Base-by-base conservation (phyloP, 2,797 vertebrate genomes). In the Aeoliscus strigatus region DNA sequence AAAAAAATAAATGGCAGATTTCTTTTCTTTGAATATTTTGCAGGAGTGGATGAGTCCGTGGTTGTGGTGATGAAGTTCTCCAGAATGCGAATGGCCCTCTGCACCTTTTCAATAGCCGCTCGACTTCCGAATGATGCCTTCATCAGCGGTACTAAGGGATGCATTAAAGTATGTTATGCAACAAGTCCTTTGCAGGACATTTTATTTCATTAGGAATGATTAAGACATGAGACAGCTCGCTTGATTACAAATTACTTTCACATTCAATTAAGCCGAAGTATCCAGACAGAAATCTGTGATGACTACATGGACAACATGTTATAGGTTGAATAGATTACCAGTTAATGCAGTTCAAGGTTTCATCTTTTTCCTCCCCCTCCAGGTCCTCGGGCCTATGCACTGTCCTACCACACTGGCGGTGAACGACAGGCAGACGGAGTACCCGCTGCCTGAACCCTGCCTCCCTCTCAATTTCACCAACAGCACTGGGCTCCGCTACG, bases 61-160 rank as follows among this genome's bases (percentile, higher is more conserved):
- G 84, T 83, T 0, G 79, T 89, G 32, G 71, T 86, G 2, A 82
- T 90, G 49, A 87, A 82, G 62, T 91, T 89, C 59, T 83, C 87
- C 3, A 57, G 82, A 12, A 89, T 83, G 13, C 72, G 84, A 21
- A 81, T 90, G 2, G 77, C 75, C 1, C 63, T 75, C 28, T 86
- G 89, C 12, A 60, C 74, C 9, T 86, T 80, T 41, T 86, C 73
- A 34, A 77, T 91, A 12, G 51, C 70, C 6, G 31, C 75, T 1
- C 0, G 14, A 5, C 79, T 91, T 26, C 51, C 69, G 28, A 90
- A 89, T 9, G 70, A 73, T 0, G 82, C 84, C 6, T 49, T 58
- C 2, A 80, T 91, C 69, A 78, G 47, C 1, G 83, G 87, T n/a
- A 88, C 87, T 12, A 52, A 75, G 28, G 88, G 89, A 33, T 74